Evolutionary conservation across 2,113 vertebrate genomes (phyloP), one percentile per base, ranked within the genome.

Genomic region (Phylloscopus trochiloides): DNA sequence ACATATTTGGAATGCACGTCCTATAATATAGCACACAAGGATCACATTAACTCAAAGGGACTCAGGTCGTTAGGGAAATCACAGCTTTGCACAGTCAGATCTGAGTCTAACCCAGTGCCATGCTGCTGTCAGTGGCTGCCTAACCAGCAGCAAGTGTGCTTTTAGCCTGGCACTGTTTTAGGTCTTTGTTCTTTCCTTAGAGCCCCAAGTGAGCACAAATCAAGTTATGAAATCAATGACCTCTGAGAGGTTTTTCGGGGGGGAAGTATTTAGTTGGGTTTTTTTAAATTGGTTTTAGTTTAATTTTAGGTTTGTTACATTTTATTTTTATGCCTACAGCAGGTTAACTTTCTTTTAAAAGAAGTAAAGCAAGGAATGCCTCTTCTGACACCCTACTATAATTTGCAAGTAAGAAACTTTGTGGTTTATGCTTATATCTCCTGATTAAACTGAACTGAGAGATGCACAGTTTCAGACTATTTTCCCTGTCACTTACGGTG

Each of bases 201-300:
- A 87, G 42, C 17, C 34, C 12, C 81, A 55, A 76, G 22, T 1
- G 2, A 90, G 48, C 17, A 42, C 14, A 59, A 66, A 70, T 7
- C 26, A 79, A 43, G 14, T 52, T 58, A 65, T 9, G 21, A 88
- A 19, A 21, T 73, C 1, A 5, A 3, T 26, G 51, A 83, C 8
- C 21, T 70, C 59, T 0, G 2, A 87, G 14, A 17, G 4, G 7
- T 9, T 67, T 80, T 54, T 17, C 67, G 1, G 8, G 13, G 12
- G 0, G 1, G 6, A 21, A 24, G 3, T 31, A 2, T 26, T 51
- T 40, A n/a, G 3, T 18, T 48, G 7, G 4, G 1, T 40, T 71
- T 55, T 38, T 7, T 25, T 67, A 26, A 9, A 14, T 38, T 77
- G 26, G 5, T 68, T 61, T 82, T 61, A 25, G 6, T 32, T 86